These are phyloP conservation scores for Alethe castanea DNA, from an alignment of 2,113 vertebrate species.

Conservation along the genomic window DNA sequence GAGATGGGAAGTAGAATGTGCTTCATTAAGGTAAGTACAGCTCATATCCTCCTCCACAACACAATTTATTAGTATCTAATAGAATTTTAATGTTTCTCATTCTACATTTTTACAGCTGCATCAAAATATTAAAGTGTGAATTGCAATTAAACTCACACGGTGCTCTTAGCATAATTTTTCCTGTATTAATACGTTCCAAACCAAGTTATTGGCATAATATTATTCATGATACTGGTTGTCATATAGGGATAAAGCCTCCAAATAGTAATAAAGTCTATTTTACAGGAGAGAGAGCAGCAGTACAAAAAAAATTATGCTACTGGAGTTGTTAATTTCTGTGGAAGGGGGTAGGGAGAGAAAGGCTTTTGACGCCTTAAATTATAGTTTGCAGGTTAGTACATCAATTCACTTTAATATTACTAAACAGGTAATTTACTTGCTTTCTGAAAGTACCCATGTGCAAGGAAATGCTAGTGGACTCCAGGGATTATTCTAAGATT, in stretches of 20 bases:
- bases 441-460: slow-evolving; percentile 62
- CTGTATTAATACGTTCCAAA: slow-evolving; percentile 72
- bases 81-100: slow-evolving; percentile 69
- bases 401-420: slow-evolving; percentile 51
- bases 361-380: slow-evolving; percentile 60
- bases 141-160: slow-evolving; percentile 70
- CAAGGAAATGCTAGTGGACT: slow-evolving; percentile 55
- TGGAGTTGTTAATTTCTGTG: slow-evolving; percentile 53
- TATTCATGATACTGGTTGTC: slow-evolving; percentile 63
- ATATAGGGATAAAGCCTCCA: slow-evolving; percentile 61
- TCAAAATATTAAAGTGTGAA: slow-evolving; percentile 70
- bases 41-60: slow-evolving; percentile 50
- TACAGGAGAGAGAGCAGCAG: slow-evolving; percentile 23
- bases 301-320: slow-evolving; percentile 29
- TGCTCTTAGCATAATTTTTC: slow-evolving; percentile 67
- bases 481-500: slow-evolving; percentile 58
- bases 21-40: slow-evolving; percentile 30
- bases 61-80: slow-evolving; percentile 71
- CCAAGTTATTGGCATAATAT: slow-evolving; percentile 71
- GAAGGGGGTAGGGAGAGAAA: not conserved
- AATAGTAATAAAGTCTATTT: slow-evolving; percentile 61
- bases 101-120: slow-evolving; percentile 70
- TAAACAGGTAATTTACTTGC: slow-evolving; percentile 65
- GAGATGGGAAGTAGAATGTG: slow-evolving; percentile 9
- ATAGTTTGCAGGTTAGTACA: slow-evolving; percentile 34